Evolutionary conservation across 2,888 invertebrate genomes (phyloP).

Genomic region (Helleia helle): DNA sequence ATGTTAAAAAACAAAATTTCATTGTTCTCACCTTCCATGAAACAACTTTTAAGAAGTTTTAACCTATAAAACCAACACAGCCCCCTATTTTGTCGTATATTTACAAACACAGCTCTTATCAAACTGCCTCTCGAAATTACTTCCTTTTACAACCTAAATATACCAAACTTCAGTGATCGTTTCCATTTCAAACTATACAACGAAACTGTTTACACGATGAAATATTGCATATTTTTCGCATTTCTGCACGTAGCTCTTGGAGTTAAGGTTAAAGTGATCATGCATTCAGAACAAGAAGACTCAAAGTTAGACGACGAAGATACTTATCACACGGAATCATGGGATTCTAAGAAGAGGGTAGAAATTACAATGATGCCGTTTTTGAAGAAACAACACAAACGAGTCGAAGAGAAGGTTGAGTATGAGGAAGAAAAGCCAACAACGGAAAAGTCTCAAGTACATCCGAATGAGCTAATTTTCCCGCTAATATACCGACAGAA

Average conservation of each 20-base stretch:
- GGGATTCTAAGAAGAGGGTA: conserved; percentile 32
- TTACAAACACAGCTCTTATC: not conserved
- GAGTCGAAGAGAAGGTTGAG: conserved; percentile 30
- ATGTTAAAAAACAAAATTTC: not conserved
- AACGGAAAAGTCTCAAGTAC: conserved; percentile 40
- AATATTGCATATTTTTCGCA: conserved; percentile 28
- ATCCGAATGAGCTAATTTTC: conserved; percentile 60
- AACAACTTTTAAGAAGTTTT: not conserved
- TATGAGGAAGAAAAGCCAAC: conserved; percentile 39
- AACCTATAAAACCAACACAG: not conserved
- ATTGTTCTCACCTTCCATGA: not conserved
- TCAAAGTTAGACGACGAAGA: conserved; percentile 49
- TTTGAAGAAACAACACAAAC: conserved; percentile 32
- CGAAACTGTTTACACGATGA: conserved; percentile 16
- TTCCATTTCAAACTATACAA: not conserved
- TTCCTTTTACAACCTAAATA: not conserved
- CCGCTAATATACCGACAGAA: conserved; percentile 55
- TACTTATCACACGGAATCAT: conserved; percentile 29
- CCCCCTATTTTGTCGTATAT: not conserved
- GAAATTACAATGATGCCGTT: conserved; percentile 41
- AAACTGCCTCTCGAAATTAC: not conserved
- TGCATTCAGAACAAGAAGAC: conserved; percentile 56
- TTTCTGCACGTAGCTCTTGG: conserved; percentile 33
- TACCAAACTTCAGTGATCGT: not conserved
- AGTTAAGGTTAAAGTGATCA: conserved; percentile 58